Percentiles rank a stretch among this genome's conserved stretches.
Evolutionary conservation across 2,888 invertebrate species (phyloP).

Genomic region (Xestia xanthographa): DNA sequence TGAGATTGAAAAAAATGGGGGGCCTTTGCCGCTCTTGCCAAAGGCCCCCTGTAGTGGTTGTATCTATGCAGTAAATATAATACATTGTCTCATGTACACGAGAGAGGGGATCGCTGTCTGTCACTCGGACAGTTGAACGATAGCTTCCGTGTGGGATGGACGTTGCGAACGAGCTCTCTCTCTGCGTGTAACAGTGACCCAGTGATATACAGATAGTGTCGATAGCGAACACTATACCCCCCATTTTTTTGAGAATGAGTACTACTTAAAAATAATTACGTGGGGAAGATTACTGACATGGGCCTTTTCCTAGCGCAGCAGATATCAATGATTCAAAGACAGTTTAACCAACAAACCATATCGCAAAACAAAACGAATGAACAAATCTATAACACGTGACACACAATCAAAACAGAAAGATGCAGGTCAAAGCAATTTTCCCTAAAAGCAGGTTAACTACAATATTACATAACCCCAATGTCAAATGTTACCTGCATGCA

Average conservation of each 20-base stretch:
- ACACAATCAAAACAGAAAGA: slow-evolving; percentile 9
- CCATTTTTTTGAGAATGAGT: too few relatives aligned
- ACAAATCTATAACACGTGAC: slow-evolving; percentile 13
- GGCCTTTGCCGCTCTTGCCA: neutral
- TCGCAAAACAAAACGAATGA: neutral
- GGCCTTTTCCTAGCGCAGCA: neutral
- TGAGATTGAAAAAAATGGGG: neutral
- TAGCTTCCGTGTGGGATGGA: too few relatives aligned
- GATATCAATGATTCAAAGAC: neutral
- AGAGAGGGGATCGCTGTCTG: too few relatives aligned
- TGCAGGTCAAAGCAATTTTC: slow-evolving; percentile 30
- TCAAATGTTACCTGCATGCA: slow-evolving; percentile 37
- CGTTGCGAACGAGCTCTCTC: too few relatives aligned
- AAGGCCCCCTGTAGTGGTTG: too few relatives aligned
- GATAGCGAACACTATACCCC: too few relatives aligned
- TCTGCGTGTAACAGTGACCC: too few relatives aligned
- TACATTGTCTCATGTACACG: too few relatives aligned
- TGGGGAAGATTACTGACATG: neutral
- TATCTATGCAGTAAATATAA: too few relatives aligned
- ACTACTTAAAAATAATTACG: neutral
- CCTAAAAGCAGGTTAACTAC: slow-evolving; percentile 23
- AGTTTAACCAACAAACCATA: neutral
- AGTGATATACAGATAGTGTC: too few relatives aligned
- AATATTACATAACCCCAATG: slow-evolving; percentile 41
- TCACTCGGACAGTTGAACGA: too few relatives aligned